A percentile compares a stretch with the other conserved stretches of the same genome.
Conservation (phyloP, 2,797 vertebrate species). For the Molothrus aeneus region DNA sequence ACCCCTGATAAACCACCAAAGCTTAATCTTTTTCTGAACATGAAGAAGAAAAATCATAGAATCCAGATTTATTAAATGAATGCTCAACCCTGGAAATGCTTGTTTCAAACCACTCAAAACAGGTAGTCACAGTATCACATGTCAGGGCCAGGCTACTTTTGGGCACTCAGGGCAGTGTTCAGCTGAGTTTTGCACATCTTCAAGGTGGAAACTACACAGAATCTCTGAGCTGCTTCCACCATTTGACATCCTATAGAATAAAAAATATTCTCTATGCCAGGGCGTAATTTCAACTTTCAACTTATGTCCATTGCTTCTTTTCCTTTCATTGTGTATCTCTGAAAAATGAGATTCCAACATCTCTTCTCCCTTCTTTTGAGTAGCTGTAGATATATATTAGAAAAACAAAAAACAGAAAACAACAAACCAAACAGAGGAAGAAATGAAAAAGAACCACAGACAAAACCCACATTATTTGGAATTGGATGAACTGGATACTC, state of each 20-base stretch:
- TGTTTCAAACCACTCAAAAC: not conserved
- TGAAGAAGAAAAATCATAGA: not conserved
- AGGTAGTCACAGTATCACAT: not conserved
- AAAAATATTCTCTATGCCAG: not conserved
- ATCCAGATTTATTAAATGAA: not conserved
- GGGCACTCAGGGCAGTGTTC: rapidly evolving
- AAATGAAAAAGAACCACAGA: not conserved
- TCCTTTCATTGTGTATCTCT: not conserved
- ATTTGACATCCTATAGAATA: not conserved
- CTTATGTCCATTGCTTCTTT: not conserved
- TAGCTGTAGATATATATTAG: not conserved
- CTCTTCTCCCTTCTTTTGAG: not conserved
- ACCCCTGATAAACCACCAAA: not conserved
- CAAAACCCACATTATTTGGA: rapidly evolving
- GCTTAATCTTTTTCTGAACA: not conserved
- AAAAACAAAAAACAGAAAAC: too few relatives aligned
- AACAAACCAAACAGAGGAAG: not conserved
- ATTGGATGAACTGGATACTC: not conserved
- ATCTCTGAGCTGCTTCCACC: not conserved
- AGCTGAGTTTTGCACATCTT: not conserved
- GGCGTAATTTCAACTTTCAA: not conserved
- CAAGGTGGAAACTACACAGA: not conserved
- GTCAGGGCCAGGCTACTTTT: not conserved
- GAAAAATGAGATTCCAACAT: not conserved
- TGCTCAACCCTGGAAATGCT: not conserved